These are phyloP conservation scores for Cryptocephalus primarius DNA, from an alignment of 2,888 invertebrate genomes.

Conservation along the genomic window DNA sequence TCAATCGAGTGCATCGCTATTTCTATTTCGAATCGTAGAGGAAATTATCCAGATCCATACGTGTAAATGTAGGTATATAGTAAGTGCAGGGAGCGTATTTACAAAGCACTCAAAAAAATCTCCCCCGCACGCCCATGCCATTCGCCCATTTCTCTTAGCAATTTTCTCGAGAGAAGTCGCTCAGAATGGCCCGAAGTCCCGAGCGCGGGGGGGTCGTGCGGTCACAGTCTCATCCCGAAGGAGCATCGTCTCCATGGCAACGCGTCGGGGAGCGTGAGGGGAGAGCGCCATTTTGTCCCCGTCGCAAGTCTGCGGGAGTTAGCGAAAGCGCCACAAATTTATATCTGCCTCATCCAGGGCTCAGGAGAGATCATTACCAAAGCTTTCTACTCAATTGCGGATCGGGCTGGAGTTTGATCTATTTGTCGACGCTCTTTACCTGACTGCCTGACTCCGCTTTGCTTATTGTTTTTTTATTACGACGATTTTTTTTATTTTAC, in stretches of 20 bases:
- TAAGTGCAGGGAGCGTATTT: neutral
- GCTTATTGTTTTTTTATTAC: slow-evolving; percentile 15
- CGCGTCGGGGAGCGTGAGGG: slow-evolving; percentile 24
- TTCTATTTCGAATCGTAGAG: no score
- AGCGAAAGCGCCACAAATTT: slow-evolving; percentile 40
- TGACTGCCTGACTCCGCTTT: slow-evolving; percentile 18
- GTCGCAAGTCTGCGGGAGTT: slow-evolving; percentile 28
- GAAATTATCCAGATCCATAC: no score
- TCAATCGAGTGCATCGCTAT: no score
- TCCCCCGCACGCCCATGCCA: slow-evolving; percentile 6
- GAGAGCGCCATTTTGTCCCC: slow-evolving; percentile 36
- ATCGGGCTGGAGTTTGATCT: slow-evolving; percentile 39
- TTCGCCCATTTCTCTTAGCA: slow-evolving; percentile 22
- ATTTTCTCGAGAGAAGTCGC: slow-evolving; percentile 26
- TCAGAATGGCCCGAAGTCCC: slow-evolving; percentile 14
- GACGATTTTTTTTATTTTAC: no score
- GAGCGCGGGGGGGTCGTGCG: neutral
- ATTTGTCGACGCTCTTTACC: slow-evolving; percentile 36
- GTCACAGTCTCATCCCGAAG: slow-evolving; percentile 29
- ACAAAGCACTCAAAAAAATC: neutral
- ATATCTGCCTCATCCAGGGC: slow-evolving; percentile 42
- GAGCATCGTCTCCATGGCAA: slow-evolving; percentile 35
- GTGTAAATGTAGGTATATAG: no score
- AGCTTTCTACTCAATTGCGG: slow-evolving; percentile 43
- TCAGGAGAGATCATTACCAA: slow-evolving; percentile 42